Conservation (phyloP, 2,888 invertebrate species). For the Heliconius aoede region DNA sequence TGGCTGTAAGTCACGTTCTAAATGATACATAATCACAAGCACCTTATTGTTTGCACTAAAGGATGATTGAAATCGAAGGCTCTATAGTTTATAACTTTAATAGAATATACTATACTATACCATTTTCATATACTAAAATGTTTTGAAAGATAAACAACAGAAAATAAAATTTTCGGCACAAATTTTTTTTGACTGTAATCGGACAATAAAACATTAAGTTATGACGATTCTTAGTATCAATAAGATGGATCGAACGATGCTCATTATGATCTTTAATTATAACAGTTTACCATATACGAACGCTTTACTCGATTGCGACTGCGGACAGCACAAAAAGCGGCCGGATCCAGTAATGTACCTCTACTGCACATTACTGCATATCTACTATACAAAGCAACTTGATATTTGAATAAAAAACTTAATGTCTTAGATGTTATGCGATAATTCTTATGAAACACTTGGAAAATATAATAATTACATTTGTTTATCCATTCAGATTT, state of each 20-base stretch:
- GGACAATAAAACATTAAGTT: constrained; percentile 69
- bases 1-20: too few relatives aligned
- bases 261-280: constrained; percentile 82
- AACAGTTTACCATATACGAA: constrained; percentile 81
- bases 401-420: constrained; percentile 64
- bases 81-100: too few relatives aligned
- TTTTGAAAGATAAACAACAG: too few relatives aligned
- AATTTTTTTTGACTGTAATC: constrained; percentile 25
- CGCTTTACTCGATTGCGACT: constrained; percentile 68
- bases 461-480: constrained; percentile 47
- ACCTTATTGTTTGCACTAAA: too few relatives aligned
- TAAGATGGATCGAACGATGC: constrained; percentile 70
- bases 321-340: constrained; percentile 66
- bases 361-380: too few relatives aligned
- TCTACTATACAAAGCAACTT: constrained; percentile 69
- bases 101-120: too few relatives aligned
- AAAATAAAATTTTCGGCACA: not conserved
- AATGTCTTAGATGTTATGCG: constrained; percentile 61
- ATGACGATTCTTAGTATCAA: constrained; percentile 72
- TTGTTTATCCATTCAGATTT: not conserved
- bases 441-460: constrained; percentile 59
- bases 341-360: constrained; percentile 60
- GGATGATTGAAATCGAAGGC: too few relatives aligned
- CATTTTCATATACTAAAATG: too few relatives aligned
- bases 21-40: too few relatives aligned